Percentiles rank a stretch among this genome's conserved stretches.
These are phyloP conservation scores for Mythimna vitellina DNA, from an alignment of 2,888 invertebrate genomes.

Conservation along the genomic window DNA sequence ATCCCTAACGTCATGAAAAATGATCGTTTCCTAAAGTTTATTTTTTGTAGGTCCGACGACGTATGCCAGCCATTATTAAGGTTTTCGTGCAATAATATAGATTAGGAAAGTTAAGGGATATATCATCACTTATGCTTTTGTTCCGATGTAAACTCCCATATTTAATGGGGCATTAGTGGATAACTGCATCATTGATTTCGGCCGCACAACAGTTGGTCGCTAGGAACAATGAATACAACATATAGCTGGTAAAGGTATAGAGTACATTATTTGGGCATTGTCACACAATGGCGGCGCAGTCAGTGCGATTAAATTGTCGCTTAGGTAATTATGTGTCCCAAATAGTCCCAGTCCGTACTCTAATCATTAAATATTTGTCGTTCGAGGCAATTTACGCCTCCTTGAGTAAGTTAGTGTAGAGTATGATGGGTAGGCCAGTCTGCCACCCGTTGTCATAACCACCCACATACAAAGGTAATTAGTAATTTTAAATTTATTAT, in stretches of 20 bases:
- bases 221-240: conserved; percentile 42
- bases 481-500: conserved; percentile 34
- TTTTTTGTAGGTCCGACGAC: conserved; percentile 40
- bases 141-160: conserved; percentile 42
- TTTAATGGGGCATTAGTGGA: conserved; percentile 40
- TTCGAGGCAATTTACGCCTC: conserved; percentile 1
- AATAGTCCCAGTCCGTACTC: conserved; percentile 13
- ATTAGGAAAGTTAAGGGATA: conserved; percentile 35
- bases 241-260: conserved; percentile 31
- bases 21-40: conserved; percentile 46
- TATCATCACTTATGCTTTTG: conserved; percentile 22
- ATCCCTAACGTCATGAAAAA: conserved; percentile 56
- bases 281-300: conserved; percentile 21
- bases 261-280: conserved; percentile 41
- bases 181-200: conserved; percentile 40
- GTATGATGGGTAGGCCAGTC: neutral
- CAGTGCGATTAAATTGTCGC: conserved; percentile 13
- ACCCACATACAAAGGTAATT: conserved; percentile 23
- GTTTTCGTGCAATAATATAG: conserved; percentile 43
- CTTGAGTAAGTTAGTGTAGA: conserved; percentile 11
- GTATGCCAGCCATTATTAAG: conserved; percentile 32
- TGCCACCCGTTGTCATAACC: conserved; percentile 6
- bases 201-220: conserved; percentile 35
- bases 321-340: conserved; percentile 32
- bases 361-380: conserved; percentile 30